Evolutionary conservation across 1,140 invertebrate species (phyloP).

Genomic region (Manduca sexta): DNA sequence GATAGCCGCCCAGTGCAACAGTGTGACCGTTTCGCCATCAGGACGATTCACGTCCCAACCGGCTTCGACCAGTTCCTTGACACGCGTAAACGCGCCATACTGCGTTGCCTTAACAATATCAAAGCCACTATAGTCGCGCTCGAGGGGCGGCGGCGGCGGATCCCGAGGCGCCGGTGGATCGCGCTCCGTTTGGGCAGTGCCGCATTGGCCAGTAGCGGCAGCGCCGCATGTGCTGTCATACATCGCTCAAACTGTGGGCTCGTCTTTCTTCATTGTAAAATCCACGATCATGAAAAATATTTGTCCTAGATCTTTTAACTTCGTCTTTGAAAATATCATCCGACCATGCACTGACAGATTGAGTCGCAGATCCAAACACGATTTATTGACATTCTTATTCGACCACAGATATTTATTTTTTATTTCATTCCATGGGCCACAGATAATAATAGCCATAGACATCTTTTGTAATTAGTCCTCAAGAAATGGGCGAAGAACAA

Average conservation of each 20-base stretch:
- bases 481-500: too few species aligned
- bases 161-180: constrained; percentile 63
- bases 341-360: too few species aligned
- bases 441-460: too few species aligned
- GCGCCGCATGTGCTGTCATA: constrained; percentile 79
- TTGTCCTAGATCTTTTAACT: too few species aligned
- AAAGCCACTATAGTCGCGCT: constrained; percentile 87
- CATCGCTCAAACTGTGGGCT: constrained; percentile 46
- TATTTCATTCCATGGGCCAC: too few species aligned
- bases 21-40: constrained; percentile 92
- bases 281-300: too few species aligned
- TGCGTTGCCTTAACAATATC: constrained; percentile 97
- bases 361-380: constrained; percentile 2
- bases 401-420: too few species aligned
- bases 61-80: constrained; percentile 89
- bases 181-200: constrained; percentile 46
- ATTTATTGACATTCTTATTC: constrained; percentile 7
- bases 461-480: too few species aligned
- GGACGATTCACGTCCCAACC: constrained; percentile 93
- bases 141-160: constrained; percentile 74
- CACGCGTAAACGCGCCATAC: constrained; percentile 90
- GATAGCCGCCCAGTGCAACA: constrained; percentile 99
- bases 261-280: too few species aligned
- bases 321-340: too few species aligned
- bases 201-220: constrained; percentile 69